Conservation (phyloP, 2,888 invertebrate genomes). For the Deroplatys truncata region DNA sequence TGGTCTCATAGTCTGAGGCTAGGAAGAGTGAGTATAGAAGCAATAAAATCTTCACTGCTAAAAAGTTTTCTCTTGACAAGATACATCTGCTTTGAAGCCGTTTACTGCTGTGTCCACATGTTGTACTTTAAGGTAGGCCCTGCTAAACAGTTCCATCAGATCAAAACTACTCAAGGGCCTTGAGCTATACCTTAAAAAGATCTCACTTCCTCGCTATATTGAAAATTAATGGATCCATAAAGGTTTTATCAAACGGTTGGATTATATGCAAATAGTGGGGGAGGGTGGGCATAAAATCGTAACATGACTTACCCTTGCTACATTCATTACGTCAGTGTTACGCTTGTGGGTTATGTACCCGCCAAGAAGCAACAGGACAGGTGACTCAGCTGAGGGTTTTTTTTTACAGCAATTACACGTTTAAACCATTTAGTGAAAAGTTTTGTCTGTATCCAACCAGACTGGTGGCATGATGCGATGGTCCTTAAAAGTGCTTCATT, state of each 20-base stretch:
- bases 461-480: conserved; percentile 29
- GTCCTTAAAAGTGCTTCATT: conserved; percentile 30
- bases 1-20: not conserved
- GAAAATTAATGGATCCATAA: not conserved
- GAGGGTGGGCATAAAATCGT: conserved; percentile 28
- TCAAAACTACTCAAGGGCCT: no score
- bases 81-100: no score
- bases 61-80: no score
- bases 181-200: not conserved
- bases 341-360: conserved; percentile 36
- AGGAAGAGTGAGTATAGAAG: not conserved
- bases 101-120: no score
- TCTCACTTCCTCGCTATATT: not conserved
- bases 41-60: no score
- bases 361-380: conserved; percentile 34
- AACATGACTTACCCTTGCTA: conserved; percentile 31
- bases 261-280: not conserved
- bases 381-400: conserved; percentile 26
- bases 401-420: conserved; percentile 33
- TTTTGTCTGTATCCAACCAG: conserved; percentile 33
- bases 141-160: no score
- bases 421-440: conserved; percentile 32
- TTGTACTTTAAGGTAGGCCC: no score
- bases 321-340: conserved; percentile 32
- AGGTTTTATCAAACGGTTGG: not conserved